Evolutionary conservation across 2,888 invertebrate species (phyloP).

Genomic region (Philereme vetulata): DNA sequence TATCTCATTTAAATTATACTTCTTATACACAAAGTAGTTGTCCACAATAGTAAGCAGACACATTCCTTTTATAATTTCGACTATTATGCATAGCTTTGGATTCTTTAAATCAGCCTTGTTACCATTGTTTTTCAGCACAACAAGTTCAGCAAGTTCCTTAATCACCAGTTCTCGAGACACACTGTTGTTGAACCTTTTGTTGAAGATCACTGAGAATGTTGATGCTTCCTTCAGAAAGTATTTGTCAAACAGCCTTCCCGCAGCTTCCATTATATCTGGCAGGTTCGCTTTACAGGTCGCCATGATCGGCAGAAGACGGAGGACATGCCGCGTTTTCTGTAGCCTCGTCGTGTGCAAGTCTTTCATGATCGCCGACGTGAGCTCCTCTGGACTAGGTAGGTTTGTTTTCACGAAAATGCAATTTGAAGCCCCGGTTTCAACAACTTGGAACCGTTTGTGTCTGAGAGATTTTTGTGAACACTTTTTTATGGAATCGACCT

Average conservation of each 20-base stretch:
- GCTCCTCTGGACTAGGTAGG: conserved; percentile 88
- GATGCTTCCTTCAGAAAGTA: conserved; percentile 88
- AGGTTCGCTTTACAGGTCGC: conserved; percentile 91
- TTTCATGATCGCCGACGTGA: conserved; percentile 88
- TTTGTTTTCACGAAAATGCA: conserved; percentile 93
- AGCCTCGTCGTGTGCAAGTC: conserved; percentile 87
- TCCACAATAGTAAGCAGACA: conserved; percentile 92
- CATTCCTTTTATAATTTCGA: conserved; percentile 92
- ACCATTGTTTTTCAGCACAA: conserved; percentile 86
- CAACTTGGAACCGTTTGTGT: conserved; percentile 86
- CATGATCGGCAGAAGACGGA: conserved; percentile 92
- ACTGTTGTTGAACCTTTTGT: conserved; percentile 90
- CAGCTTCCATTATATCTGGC: conserved; percentile 88
- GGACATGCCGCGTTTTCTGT: conserved; percentile 89
- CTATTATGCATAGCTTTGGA: conserved; percentile 90
- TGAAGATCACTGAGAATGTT: conserved; percentile 90
- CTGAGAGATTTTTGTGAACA: conserved; percentile 73
- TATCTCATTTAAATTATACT: conserved; percentile 92
- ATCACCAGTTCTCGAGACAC: conserved; percentile 89
- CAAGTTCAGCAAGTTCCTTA: conserved; percentile 88
- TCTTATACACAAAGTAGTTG: conserved; percentile 90
- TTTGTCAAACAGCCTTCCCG: conserved; percentile 87
- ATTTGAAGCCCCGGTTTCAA: conserved; percentile 92
- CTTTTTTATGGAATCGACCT: conserved; percentile 83
- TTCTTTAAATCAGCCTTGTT: conserved; percentile 92